Base-by-base conservation (phyloP, 2,797 vertebrate genomes). In the Centropyge bicolor region DNA sequence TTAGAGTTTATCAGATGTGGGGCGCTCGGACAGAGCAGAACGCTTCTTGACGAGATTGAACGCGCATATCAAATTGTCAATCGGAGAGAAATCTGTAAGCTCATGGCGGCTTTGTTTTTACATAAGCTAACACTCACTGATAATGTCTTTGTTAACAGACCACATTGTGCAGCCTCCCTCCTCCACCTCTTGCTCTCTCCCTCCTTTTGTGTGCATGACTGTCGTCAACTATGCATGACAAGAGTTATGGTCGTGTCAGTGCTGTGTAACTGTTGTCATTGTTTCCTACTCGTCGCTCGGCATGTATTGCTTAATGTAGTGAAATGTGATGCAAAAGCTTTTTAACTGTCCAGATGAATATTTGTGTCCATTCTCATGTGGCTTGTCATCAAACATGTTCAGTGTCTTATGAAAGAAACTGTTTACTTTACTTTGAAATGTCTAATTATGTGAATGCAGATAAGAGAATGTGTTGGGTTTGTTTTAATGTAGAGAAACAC, bases 221-320 rank as follows among this genome's bases (percentile, higher is more conserved):
- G 80, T 87, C 41, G 70, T 90, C 85, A 73, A 79, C 85, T 74
- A 70, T 84, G 94, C 94, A 94, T 93, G 94, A 89, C 68, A 82
- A 87, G 45, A 76, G 73, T 85, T 80, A 3, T 48, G 1, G 69
- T 79, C 31, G 70, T 91, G 83, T 84, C 86, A 48, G 83, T 90
- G 80, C 72, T 79, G 85, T 91, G 74, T 70, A 68, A 70, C 67
- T 72, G 87, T 87, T 57, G 77, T 85, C 62, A 12, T 80, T 65
- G 83, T 81, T 55, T 70, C 49, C 45, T 36, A 63, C 64, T 54
- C 64, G 72, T 80, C 48, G 79, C 85, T 82, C 54, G 17, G 89
- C 91, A 92, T 93, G 90, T 71, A 3, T 76, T 74, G 75, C 85
- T 81, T 35, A 31, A 56, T 87, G 81, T 88, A 76, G 88, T 92